Base-by-base conservation (phyloP, 2,113 vertebrate species). In the Syngnathus floridae region DNA sequence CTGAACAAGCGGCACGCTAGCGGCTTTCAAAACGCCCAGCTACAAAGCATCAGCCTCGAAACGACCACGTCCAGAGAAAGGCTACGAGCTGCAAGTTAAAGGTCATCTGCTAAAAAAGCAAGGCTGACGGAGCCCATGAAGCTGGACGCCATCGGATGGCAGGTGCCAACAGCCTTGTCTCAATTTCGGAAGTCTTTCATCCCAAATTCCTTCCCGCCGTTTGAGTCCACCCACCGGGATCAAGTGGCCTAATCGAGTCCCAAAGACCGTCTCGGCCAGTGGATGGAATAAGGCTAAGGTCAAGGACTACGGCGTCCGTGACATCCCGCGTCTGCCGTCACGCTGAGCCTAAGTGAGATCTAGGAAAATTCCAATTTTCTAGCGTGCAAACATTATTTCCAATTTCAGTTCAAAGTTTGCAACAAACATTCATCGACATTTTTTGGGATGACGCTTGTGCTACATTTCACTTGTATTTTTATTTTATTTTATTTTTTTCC, bases 231-330 rank as follows among this genome's bases (percentile, higher is more conserved):
- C 62, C 61, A 3, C 60, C 74, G 55, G 75, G 78, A 79, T 76
- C 67, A 66, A 77, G 69, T 69, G 3, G n/a, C 58, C 11, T 43
- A 6, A 61, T 61, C 64, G 40, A 36, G 56, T 54, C 51, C 8
- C 19, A 69, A 64, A 74, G 66, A 74, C 76, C 74, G 59, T 75
- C 59, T 76, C 52, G n/a, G 54, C 68, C 59, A 40, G 48, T 31
- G 71, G 78, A 84, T 84, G 75, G 66, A 79, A 46, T 65, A 78
- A 68, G 75, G 77, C 74, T 31, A 31, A 31, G 26, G 2, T 31
- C 26, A 31, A 31, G 26, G 26, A 3, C 26, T 31, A 31, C 26
- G 26, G 26, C 26, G 26, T 3, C 26, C 26, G 3, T 31, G 26
- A 31, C 26, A 31, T 31, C 26, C 26, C 26, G 26, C 3, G 26